phyloP scores from a whole-genome alignment of 1,140 invertebrate species.

The Euglossa dilemma region DNA sequence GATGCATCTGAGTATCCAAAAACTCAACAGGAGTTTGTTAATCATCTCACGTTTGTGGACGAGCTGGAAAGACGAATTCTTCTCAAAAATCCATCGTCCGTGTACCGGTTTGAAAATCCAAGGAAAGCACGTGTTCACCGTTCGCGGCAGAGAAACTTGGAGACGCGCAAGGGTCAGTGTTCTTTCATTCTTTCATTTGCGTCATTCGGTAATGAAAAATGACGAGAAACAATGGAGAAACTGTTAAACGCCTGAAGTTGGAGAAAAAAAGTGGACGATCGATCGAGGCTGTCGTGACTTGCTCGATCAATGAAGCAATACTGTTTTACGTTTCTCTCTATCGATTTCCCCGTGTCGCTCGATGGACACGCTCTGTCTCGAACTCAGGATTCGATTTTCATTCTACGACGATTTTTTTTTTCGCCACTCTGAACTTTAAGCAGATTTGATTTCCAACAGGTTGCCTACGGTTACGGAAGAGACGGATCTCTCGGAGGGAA shows the following conservation, averaged over 20 bases:
- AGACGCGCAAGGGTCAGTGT: constrained; percentile 19
- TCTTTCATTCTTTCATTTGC: constrained; percentile 19
- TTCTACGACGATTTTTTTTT: not conserved
- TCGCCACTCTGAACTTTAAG: not conserved
- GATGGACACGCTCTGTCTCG: not conserved
- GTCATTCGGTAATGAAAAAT: not conserved
- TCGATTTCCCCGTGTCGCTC: not conserved
- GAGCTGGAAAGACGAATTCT: constrained; percentile 59
- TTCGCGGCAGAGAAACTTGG: not conserved
- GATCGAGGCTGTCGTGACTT: not conserved
- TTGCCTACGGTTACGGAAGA: too few species aligned
- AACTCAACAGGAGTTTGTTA: constrained; percentile 73
- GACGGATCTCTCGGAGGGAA: not conserved
- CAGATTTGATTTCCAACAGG: not conserved
- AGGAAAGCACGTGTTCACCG: constrained; percentile 29
- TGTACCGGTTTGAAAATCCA: constrained; percentile 24
- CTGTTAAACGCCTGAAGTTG: not conserved
- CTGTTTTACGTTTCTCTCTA: constrained; percentile 2
- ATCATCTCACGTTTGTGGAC: constrained; percentile 77
- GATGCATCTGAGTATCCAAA: constrained; percentile 78
- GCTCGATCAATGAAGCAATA: not conserved
- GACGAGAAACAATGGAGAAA: not conserved
- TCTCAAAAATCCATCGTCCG: constrained; percentile 69
- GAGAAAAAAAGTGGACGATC: not conserved
- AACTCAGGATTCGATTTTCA: not conserved